Conservation (phyloP, 1,140 invertebrate genomes). For the Drosophila miranda region DNA sequence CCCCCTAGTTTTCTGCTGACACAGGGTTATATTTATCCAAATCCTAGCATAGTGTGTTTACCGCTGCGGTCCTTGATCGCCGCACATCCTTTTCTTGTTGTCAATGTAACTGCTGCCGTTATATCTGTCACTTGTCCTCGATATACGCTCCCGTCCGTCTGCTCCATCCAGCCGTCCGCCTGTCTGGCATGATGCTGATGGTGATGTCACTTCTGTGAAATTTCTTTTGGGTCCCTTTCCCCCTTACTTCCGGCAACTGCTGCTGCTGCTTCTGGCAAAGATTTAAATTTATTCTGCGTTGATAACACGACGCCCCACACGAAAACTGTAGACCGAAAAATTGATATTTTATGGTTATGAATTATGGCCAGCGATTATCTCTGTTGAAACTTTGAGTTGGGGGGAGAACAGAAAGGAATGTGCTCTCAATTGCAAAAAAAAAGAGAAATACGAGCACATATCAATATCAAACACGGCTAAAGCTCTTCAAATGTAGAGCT, state of each 20-base stretch:
- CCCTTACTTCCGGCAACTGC: slow-evolving; percentile 22
- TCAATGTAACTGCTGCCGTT: slow-evolving; percentile 36
- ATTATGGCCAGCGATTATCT: slow-evolving; percentile 75
- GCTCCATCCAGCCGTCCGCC: slow-evolving; percentile 36
- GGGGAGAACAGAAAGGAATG: slow-evolving; percentile 1
- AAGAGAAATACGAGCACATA: background rate
- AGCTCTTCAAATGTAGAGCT: slow-evolving; percentile 18
- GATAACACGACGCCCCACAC: slow-evolving; percentile 43
- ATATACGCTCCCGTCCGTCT: slow-evolving; percentile 44
- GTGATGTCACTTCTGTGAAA: slow-evolving; percentile 41
- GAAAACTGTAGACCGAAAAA: slow-evolving; percentile 67
- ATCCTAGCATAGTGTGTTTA: too few relatives aligned
- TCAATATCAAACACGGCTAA: slow-evolving; percentile 21
- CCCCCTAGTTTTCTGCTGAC: too few relatives aligned
- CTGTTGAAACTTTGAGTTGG: slow-evolving; percentile 24
- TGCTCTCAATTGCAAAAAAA: background rate
- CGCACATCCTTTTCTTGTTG: too few relatives aligned
- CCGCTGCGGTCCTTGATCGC: too few relatives aligned
- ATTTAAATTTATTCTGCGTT: slow-evolving; percentile 68
- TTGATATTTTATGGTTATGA: slow-evolving; percentile 81
- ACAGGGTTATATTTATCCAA: too few relatives aligned
- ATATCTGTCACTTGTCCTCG: slow-evolving; percentile 59
- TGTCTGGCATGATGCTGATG: slow-evolving; percentile 32
- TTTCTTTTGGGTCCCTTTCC: slow-evolving; percentile 9
- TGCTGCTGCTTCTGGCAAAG: slow-evolving; percentile 32